Evolutionary conservation across 2,888 invertebrate genomes (phyloP).

Genomic region (Pristionchus fissidentatus): DNA sequence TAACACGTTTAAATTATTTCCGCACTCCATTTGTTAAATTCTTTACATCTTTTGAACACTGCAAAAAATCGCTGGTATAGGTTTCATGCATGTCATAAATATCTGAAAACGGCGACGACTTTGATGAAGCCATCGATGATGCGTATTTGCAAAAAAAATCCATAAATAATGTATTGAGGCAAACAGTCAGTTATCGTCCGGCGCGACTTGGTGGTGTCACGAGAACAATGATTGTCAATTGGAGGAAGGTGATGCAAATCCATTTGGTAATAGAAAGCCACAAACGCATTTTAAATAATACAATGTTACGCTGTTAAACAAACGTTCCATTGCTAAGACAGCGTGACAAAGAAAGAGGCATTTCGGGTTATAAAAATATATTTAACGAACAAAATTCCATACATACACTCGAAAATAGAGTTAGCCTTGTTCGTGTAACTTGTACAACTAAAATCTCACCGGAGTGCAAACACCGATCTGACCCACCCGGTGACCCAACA

Average conservation of each 20-base stretch:
- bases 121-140: no score
- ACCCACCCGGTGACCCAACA: constrained; percentile 40
- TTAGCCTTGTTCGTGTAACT: no score
- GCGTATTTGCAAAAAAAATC: background rate
- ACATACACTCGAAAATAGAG: no score
- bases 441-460: constrained; percentile 53
- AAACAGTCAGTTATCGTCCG: constrained; percentile 37
- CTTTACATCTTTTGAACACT: no score
- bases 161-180: constrained; percentile 17
- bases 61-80: no score
- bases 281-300: no score
- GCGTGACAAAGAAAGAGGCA: background rate
- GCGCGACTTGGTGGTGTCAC: constrained; percentile 6
- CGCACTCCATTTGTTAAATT: no score
- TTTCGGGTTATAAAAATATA: background rate
- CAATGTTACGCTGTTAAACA: no score
- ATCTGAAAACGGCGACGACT: no score
- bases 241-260: background rate
- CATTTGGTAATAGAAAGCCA: background rate
- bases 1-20: no score
- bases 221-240: background rate
- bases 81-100: no score
- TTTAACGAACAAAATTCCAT: no score
- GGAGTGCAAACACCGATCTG: constrained; percentile 70
- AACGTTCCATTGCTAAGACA: background rate